Evolutionary conservation across 2,113 vertebrate species (phyloP).

Genomic region (Leptobrachium leishanense): DNA sequence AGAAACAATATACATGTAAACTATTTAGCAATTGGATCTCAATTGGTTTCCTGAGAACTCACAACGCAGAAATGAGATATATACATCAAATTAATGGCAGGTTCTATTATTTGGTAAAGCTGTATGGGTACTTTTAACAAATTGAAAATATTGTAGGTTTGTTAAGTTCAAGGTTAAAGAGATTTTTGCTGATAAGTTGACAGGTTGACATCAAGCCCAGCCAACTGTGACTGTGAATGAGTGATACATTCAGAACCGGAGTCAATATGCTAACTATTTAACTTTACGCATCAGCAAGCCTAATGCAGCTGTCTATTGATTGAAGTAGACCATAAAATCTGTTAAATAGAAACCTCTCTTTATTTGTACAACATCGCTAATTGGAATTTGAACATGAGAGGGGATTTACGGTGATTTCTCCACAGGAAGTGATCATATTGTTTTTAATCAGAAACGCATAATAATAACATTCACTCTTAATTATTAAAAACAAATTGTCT

Average conservation of each 20-base stretch:
- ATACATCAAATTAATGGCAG: constrained; percentile 7
- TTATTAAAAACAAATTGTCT: neutral
- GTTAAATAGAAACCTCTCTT: constrained; percentile 13
- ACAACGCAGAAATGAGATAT: neutral
- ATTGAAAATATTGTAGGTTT: neutral
- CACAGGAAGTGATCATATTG: constrained; percentile 42
- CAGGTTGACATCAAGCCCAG: constrained; percentile 32
- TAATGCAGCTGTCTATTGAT: constrained; percentile 19
- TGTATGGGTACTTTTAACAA: neutral
- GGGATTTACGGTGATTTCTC: constrained; percentile 33
- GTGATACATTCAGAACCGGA: constrained; percentile 29
- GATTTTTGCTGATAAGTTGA: constrained; percentile 18
- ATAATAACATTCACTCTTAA: constrained; percentile 44
- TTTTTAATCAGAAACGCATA: constrained; percentile 36
- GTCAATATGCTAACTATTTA: constrained; percentile 42
- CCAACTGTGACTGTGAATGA: constrained; percentile 30
- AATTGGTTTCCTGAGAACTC: neutral
- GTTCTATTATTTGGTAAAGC: neutral
- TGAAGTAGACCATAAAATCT: constrained; percentile 22
- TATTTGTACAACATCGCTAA: constrained; percentile 46
- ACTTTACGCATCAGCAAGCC: constrained; percentile 31
- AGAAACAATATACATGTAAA: neutral
- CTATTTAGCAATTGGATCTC: neutral
- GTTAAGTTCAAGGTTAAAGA: constrained; percentile 29
- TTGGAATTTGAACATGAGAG: constrained; percentile 25